phyloP scores from a whole-genome alignment of 2,797 vertebrate genomes.

The Siniperca scherzeri region DNA sequence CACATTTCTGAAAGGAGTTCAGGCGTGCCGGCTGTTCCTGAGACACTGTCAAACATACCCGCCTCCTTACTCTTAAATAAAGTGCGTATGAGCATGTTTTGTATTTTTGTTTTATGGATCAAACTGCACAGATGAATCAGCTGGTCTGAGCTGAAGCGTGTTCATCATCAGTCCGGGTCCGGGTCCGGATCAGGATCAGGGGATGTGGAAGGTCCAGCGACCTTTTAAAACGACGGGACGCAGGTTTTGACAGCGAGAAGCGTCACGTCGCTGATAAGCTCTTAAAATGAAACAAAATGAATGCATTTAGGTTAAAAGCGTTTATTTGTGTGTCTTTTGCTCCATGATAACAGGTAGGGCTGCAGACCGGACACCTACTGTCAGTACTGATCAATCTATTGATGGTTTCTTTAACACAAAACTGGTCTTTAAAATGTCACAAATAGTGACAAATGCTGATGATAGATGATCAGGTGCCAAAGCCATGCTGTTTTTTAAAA shows the following conservation, averaged over 20 bases:
- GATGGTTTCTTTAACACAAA: not conserved
- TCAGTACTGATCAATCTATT: not conserved
- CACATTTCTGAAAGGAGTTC: constrained; percentile 35
- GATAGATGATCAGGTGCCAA: not conserved
- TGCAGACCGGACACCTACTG: not conserved
- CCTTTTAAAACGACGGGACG: constrained; percentile 3
- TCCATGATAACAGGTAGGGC: not conserved
- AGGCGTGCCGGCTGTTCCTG: not conserved
- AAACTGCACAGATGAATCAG: not conserved
- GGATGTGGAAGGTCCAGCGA: constrained; percentile 28
- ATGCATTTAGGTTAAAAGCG: not conserved
- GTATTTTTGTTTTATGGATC: not conserved
- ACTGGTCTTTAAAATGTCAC: not conserved
- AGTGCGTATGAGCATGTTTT: not conserved
- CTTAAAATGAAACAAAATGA: no score
- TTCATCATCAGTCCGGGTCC: not conserved
- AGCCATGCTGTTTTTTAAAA: not conserved
- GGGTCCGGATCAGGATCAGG: not conserved
- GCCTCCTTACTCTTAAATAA: fast-evolving
- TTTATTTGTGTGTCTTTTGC: not conserved
- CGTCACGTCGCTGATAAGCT: not conserved
- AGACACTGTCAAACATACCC: not conserved
- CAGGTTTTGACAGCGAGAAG: not conserved
- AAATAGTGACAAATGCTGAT: not conserved
- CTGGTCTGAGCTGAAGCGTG: not conserved